Conservation (phyloP, 2,113 vertebrate genomes). For the Podocnemis expansa region DNA sequence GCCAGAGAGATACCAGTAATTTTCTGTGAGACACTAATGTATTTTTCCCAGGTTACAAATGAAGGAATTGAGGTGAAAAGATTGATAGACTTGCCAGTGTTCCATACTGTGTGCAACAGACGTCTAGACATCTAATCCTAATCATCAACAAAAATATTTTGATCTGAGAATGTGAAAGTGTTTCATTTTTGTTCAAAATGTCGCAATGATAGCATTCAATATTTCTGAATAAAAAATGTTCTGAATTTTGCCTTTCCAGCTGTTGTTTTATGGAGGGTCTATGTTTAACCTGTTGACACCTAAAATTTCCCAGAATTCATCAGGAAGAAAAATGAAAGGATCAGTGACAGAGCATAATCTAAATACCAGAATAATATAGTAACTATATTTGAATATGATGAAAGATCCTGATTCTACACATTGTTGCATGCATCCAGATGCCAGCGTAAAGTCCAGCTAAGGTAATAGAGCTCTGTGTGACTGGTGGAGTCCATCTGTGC, state of each 20-base stretch:
- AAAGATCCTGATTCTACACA: neutral
- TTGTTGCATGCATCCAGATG: neutral
- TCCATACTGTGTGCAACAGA: neutral
- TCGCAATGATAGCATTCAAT: neutral
- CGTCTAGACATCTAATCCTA: neutral
- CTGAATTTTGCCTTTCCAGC: neutral
- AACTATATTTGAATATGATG: neutral
- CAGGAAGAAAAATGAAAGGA: neutral
- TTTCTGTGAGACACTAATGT: neutral
- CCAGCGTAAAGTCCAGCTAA: neutral
- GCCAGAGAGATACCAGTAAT: neutral
- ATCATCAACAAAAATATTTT: neutral
- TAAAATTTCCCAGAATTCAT: neutral
- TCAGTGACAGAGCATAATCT: neutral
- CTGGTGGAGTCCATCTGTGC: neutral
- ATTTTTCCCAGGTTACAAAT: neutral
- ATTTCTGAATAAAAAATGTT: neutral
- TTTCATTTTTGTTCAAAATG: neutral
- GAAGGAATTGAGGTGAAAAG: neutral
- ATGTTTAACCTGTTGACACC: neutral
- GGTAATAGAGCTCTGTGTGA: neutral
- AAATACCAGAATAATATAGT: neutral
- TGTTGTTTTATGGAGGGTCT: neutral
- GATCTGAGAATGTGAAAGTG: neutral
- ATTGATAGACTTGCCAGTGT: neutral